Evolutionary conservation across 30 jellyfish, hydroid and myxozoan genomes (phyloP).

Genomic region (Aurelia sp.): DNA sequence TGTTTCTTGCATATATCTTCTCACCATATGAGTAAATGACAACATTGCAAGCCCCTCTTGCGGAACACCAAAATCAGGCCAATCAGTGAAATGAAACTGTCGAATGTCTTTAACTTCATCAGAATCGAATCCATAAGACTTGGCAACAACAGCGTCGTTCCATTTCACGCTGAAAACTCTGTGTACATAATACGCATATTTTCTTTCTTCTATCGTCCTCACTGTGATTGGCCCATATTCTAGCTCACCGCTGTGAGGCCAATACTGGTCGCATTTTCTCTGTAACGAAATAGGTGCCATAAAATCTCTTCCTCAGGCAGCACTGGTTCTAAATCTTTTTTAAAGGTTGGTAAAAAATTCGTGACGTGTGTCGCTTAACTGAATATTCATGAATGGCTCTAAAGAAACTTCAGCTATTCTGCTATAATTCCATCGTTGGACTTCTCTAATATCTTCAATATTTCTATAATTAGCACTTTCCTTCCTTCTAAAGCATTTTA

Average conservation of each 20-base stretch:
- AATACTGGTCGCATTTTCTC: slow-evolving; percentile 95
- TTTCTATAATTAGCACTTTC: too few species aligned
- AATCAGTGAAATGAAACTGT: slow-evolving; percentile 90
- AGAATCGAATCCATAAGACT: slow-evolving; percentile 23
- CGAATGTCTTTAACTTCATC: slow-evolving; percentile 36
- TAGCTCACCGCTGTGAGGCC: slow-evolving; percentile 84
- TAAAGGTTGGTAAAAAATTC: too few species aligned
- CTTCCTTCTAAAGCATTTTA: too few species aligned
- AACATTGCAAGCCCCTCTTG: slow-evolving; percentile 72
- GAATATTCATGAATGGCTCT: too few species aligned
- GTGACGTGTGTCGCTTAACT: too few species aligned
- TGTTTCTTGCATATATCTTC: slow-evolving; percentile 76
- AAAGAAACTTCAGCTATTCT: too few species aligned
- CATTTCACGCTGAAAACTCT: slow-evolving; percentile 63
- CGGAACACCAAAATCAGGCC: slow-evolving; percentile 98
- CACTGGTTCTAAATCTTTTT: too few species aligned
- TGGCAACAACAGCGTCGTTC: slow-evolving; percentile 8
- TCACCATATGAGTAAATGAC: slow-evolving; percentile 67
- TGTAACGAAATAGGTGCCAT: slow-evolving; percentile 6
- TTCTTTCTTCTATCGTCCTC: slow-evolving; percentile 55
- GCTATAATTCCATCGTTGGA: too few species aligned
- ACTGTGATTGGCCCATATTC: slow-evolving; percentile 62
- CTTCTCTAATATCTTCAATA: too few species aligned
- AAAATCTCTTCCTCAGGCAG: too few species aligned
- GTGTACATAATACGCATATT: slow-evolving; percentile 76